Conservation (phyloP, 2,888 invertebrate species). For the Aquatica leii region DNA sequence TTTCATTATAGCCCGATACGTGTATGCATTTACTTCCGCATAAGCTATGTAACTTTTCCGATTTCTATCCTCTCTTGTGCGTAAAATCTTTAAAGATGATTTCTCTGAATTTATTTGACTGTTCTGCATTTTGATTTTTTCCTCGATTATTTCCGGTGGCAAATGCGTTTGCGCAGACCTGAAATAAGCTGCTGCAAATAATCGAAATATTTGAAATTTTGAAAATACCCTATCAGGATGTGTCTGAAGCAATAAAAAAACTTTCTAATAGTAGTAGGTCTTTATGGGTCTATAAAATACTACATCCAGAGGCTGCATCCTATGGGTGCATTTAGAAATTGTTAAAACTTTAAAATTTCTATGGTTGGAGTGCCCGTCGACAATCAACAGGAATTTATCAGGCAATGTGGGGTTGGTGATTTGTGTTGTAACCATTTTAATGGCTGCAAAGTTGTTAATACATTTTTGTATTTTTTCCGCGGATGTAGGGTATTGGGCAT, state of each 20-base stretch:
- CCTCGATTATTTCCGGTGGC: no score
- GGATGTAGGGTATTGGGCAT: no score
- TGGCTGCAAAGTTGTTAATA: no score
- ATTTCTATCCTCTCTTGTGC: no score
- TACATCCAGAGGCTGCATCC: neutral
- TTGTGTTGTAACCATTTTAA: neutral
- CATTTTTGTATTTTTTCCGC: no score
- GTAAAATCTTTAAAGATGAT: no score
- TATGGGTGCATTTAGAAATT: neutral
- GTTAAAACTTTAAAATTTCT: neutral
- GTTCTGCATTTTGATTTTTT: no score
- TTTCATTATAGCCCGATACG: no score
- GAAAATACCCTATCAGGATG: neutral
- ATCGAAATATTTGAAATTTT: neutral
- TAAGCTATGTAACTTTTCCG: no score
- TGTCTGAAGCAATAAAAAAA: conserved; percentile 10
- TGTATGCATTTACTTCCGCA: no score
- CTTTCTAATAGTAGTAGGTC: neutral
- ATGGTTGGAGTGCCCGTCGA: neutral
- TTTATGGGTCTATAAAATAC: conserved; percentile 6
- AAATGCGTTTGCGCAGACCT: neutral
- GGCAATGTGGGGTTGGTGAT: neutral
- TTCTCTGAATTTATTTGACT: no score
- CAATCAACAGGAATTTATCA: no score
- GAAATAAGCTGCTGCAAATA: conserved; percentile 10